Evolutionary conservation across 37 sponge, comb jelly and placozoan species (phyloP), one percentile per base, ranked within the genome.

Genomic region (Eunapius fragilis): DNA sequence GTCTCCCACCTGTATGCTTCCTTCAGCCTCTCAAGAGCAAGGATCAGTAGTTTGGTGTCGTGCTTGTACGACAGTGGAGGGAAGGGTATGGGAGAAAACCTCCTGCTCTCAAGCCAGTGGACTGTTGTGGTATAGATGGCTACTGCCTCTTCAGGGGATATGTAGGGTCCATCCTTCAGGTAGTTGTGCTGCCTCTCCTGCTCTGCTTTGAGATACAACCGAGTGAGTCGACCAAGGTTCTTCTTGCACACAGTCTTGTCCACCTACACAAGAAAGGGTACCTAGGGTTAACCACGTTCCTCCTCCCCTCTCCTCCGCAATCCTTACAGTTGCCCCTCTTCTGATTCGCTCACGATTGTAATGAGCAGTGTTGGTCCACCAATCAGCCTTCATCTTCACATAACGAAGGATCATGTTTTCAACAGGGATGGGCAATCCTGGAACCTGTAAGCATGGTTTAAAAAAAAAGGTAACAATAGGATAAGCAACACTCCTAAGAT

Each of bases 341-440:
- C 96, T 73, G 85, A 98, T 98, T 32, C 99, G 84, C 95, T 98
- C 99, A 37, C 99, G 41, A 86, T 98, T 98, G 87, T 98, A 98
- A 83, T 98, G 99, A 37, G 99, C 96, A 23, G 99, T 98, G 90
- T 98, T 98, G 67, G 99, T 98, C 99, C 99, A 98, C 99, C 99
- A 98, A 70, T 98, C 99, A 33, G 99, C 99, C 71, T 98, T 98
- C 76, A 92, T 84, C 94, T 98, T 98, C 76, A 98, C 99, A 47
- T 97, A 98, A 37, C 99, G 93, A 31, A 98, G 89, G 75, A 98
- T 98, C 99, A 98, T 98, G 91, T 98, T 98, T 93, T 98, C 99
- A 19, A 98, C 88, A 23, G 99, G 97, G 31, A 93, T 95, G 6
- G 99, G 99, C 33, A 98, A 89, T 2, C 99, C 99, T 12, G 99